Evolutionary conservation across 2,888 invertebrate genomes (phyloP).

Genomic region (Scrobipalpa costella): DNA sequence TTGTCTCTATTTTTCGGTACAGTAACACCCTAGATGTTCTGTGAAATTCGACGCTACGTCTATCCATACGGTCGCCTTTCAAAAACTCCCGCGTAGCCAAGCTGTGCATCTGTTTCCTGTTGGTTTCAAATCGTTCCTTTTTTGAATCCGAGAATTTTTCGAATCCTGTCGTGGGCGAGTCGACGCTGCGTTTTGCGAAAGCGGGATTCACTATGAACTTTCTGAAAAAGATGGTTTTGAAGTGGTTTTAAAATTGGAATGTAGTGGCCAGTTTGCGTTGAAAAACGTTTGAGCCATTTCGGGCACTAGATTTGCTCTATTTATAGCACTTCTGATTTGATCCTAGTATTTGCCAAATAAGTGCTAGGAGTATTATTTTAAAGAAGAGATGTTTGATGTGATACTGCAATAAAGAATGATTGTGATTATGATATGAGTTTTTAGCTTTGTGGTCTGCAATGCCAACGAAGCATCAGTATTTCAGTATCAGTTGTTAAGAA

Average conservation of each 20-base stretch:
- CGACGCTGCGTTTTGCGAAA: conserved; percentile 74
- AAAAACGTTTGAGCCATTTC: too few species aligned
- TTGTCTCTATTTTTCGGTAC: conserved; percentile 83
- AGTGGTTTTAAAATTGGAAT: conserved; percentile 4
- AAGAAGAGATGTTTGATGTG: too few species aligned
- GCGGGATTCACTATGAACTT: conserved; percentile 74
- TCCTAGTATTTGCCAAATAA: too few species aligned
- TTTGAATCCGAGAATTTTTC: conserved; percentile 43
- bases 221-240: conserved; percentile 49
- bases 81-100: conserved; percentile 64
- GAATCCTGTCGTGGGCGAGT: conserved; percentile 37
- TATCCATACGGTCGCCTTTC: conserved; percentile 55
- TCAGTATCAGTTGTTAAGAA: too few species aligned
- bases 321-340: too few species aligned
- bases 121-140: conserved; percentile 62
- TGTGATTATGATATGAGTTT: too few species aligned
- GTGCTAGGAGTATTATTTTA: neutral
- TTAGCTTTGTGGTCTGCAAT: too few species aligned
- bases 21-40: conserved; percentile 82
- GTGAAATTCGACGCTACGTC: conserved; percentile 76
- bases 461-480: too few species aligned
- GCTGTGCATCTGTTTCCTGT: conserved; percentile 73
- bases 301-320: too few species aligned
- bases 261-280: neutral
- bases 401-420: too few species aligned